Percentiles rank a stretch among this genome's conserved stretches.
These are phyloP conservation scores for Tangara arthus DNA, from an alignment of 2,797 vertebrate species.

Conservation along the genomic window DNA sequence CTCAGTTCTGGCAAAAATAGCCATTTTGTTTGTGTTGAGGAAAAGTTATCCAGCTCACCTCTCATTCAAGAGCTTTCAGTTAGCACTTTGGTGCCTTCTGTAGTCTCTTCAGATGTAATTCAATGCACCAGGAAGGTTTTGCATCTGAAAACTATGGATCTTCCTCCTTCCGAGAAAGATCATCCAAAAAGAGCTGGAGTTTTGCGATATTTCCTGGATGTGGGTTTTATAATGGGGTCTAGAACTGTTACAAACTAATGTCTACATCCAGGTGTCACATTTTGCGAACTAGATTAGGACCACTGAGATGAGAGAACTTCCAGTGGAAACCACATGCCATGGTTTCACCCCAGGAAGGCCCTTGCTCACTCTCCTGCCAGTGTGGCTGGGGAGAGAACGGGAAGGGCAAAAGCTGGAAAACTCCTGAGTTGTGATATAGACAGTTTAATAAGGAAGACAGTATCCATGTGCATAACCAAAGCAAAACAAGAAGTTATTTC, in stretches of 20 bases:
- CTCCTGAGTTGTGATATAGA: not conserved
- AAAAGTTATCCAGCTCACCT: not conserved
- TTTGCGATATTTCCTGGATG: not conserved
- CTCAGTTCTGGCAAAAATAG: not conserved
- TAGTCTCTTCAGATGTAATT: not conserved
- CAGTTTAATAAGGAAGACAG: not conserved
- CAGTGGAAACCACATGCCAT: not conserved
- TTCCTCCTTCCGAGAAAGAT: not conserved
- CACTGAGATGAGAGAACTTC: not conserved
- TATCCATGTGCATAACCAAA: not conserved
- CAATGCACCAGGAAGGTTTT: not conserved
- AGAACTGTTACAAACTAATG: not conserved
- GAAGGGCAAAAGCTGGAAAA: not conserved
- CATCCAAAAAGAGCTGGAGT: not conserved
- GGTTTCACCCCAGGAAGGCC: not conserved
- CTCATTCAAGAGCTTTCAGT: not conserved
- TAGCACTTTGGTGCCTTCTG: rapidly evolving
- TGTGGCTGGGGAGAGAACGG: not conserved
- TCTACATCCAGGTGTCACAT: not conserved
- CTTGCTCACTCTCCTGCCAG: rapidly evolving
- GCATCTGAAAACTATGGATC: not conserved
- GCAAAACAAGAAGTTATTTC: not conserved
- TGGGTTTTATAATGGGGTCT: not conserved
- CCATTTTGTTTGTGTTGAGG: not conserved
- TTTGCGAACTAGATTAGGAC: not conserved